These are phyloP conservation scores for Drosophila robusta DNA, from an alignment of 2,888 invertebrate species.

Conservation along the genomic window DNA sequence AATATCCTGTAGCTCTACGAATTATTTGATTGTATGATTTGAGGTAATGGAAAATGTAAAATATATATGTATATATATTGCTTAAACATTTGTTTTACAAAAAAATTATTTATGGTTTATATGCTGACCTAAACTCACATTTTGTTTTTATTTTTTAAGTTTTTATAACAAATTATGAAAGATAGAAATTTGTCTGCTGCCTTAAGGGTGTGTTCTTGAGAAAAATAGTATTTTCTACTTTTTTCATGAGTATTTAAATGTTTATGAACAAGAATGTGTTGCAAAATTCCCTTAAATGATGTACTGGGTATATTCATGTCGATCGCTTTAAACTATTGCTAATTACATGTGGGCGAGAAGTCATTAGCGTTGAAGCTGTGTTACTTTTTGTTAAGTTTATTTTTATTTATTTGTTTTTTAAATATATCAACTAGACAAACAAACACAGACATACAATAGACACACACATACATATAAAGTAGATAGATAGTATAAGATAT, in stretches of 20 bases:
- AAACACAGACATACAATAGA: conserved; percentile 18
- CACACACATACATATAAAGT: conserved; percentile 23
- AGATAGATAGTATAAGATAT: conserved; percentile 15
- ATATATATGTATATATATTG: no score
- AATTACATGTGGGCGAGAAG: conserved; percentile 5
- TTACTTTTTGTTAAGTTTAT: conserved; percentile 9
- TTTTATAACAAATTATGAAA: no score
- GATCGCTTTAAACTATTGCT: not conserved
- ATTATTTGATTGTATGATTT: no score
- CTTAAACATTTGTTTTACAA: no score
- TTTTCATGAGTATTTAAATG: no score
- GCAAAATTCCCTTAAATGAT: not conserved
- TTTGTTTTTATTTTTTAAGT: no score
- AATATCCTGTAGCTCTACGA: conserved; percentile 1
- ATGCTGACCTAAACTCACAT: no score
- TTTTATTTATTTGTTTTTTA: not conserved
- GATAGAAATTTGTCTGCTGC: no score
- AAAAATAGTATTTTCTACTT: no score
- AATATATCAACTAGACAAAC: conserved; percentile 22
- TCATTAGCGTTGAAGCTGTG: conserved; percentile 31
- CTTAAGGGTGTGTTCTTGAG: no score
- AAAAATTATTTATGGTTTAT: no score
- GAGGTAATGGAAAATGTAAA: no score
- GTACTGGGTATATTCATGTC: conserved; percentile 7
- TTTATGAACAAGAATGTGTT: not conserved